Evolutionary conservation across 2,797 vertebrate genomes (phyloP), one percentile per base, ranked within the genome.

Genomic region (Chelon auratus): DNA sequence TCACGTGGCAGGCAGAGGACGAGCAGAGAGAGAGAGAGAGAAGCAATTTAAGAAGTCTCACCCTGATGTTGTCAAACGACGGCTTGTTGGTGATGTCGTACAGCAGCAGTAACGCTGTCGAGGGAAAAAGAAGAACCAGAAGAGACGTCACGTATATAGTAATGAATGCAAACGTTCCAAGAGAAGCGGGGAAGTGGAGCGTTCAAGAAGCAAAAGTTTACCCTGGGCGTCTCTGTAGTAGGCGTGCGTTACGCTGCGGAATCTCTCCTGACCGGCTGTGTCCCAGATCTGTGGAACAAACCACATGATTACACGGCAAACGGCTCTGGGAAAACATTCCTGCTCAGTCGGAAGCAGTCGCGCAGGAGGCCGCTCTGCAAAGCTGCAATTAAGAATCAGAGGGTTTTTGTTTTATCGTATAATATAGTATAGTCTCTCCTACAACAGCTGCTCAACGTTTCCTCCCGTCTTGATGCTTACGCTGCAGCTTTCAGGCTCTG

Each of bases 191-290:
- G 80, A 89, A 86, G 72, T 82, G 39, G 63, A 78, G 64, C 53
- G 75, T 37, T 22, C 22, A 63, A 62, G 76, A 66, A 72, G 59
- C 17, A 48, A 72, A 82, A 72, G 76, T 93, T 33, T 93, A 99
- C 98, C 98, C 88, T 99, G 97, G 30, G 98, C 98, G 58, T 99
- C 98, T 90, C 98, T 94, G 91, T 99, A 99, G 89, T 99, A 99
- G 37, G 98, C 97, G 0, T 99, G 98, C 4, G 98, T 99, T 87
- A 99, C 96, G 0, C 98, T 99, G 81, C 97, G 97, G 92, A 99
- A 99, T 45, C 97, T 94, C 89, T 99, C 98, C 92, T 99, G 98
- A 55, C 98, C 98, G 0, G 98, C 98, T 0, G 97, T 99, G 82
- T 99, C 98, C 98, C 98, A 99, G 89, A 99, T 99, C 98, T 99